Conservation (phyloP, 2,888 invertebrate species). For the Blastobasis adustella region DNA sequence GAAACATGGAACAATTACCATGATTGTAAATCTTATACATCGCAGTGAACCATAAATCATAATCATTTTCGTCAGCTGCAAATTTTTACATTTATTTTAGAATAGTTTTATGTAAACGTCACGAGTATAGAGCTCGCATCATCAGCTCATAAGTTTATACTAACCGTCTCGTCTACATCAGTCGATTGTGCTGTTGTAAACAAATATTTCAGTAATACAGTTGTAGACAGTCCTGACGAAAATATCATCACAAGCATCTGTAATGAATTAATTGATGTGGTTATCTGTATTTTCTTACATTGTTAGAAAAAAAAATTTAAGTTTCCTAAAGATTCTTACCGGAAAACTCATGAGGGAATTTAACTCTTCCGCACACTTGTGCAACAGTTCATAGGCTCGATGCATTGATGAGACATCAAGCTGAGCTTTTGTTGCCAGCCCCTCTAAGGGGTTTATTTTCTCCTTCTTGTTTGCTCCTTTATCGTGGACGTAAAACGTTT, state of each 20-base stretch:
- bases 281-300: too few relatives aligned
- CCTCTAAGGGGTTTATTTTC: constrained; percentile 26
- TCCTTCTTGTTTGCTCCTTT: constrained; percentile 11
- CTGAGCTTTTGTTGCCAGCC: constrained; percentile 2
- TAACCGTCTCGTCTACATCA: constrained; percentile 4
- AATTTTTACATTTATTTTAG: too few relatives aligned
- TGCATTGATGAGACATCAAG: constrained; percentile 6
- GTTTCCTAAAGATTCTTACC: constrained; percentile 24
- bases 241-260: constrained; percentile 45
- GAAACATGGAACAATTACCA: constrained; percentile 47
- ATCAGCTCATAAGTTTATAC: too few relatives aligned
- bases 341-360: constrained; percentile 10
- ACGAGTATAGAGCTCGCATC: too few relatives aligned
- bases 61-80: constrained; percentile 3
- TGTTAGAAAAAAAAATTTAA: constrained; percentile 31
- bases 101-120: too few relatives aligned
- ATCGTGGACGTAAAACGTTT: constrained; percentile 22
- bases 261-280: constrained; percentile 4
- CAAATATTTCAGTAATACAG: constrained; percentile 38
- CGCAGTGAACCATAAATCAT: constrained; percentile 28
- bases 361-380: constrained; percentile 7
- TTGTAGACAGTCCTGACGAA: constrained; percentile 43
- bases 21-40: constrained; percentile 37
- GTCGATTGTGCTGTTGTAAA: constrained; percentile 32
- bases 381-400: constrained; percentile 7